Evolutionary conservation across 2,113 vertebrate genomes (phyloP), one percentile per base, ranked within the genome.

Genomic region (Camelus dromedarius): DNA sequence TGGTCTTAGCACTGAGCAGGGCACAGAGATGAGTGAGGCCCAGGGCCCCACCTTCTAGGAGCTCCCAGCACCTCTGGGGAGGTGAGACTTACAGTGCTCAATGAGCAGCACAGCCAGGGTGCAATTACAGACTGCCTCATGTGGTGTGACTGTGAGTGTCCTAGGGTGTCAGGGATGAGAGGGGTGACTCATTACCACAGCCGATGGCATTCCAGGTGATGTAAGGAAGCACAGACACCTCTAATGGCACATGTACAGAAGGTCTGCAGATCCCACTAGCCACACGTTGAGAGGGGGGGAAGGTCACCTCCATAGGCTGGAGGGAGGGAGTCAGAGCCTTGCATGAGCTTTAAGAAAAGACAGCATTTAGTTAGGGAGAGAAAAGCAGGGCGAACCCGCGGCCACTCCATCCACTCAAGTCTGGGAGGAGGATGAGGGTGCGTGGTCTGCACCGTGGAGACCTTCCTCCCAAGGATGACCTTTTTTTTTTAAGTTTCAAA

Each of bases 401-500:
- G 70, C 15, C 24, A 2, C 5, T 3, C 38, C 50, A 52, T 26
- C 20, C 32, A 19, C 19, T 66, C 5, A 2, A 15, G 35, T 28
- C 56, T 8, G 12, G 4, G 3, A 8, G 3, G 50, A 9, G 46
- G 60, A 20, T 6, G 4, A 1, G 22, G 64, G 11, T 14, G 60
- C 24, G 56, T 14, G 58, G 42, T 62, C 18, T 90, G 35, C 4
- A 22, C 54, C 35, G 0, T 38, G 32, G 56, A 89, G 70, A 26
- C 18, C 24, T 56, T 60, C 35, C 10, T 38, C 20, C 42, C 38
- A 24, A 18, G 3, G 48, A 28, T 58, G 46, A 19, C 18, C 35
- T 35, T 35, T 69, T 32, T 42, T 30, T 62, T 5, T 16, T 38
- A 30, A 62, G 56, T n/a, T 93, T 81, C 62, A 84, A 42, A 42